Percentiles rank a stretch among this genome's conserved stretches.
phyloP scores from a whole-genome alignment of 1,140 invertebrate genomes.

The Panulirus ornatus region DNA sequence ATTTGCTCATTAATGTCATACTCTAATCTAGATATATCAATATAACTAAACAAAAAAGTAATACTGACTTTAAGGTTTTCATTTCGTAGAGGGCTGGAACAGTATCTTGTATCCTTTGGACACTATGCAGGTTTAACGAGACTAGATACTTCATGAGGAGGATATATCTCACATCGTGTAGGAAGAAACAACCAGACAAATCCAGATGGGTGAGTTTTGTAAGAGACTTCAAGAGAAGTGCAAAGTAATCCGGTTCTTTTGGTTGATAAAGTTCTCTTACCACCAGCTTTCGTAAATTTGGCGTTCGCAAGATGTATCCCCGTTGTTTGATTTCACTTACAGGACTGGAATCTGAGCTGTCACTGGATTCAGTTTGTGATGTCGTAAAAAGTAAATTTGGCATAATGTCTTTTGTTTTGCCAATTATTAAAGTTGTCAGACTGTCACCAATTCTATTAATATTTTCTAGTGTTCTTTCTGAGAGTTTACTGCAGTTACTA shows the following conservation, averaged over 20 bases:
- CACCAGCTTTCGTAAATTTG: slow-evolving; percentile 83
- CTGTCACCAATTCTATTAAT: slow-evolving; percentile 61
- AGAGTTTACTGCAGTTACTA: slow-evolving; percentile 85
- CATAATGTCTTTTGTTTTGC: slow-evolving; percentile 63
- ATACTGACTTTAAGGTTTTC: slow-evolving; percentile 80
- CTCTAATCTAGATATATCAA: no score
- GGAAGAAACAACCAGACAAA: slow-evolving; percentile 85
- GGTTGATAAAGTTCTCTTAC: slow-evolving; percentile 81
- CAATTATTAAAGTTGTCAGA: slow-evolving; percentile 62
- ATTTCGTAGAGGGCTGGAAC: slow-evolving; percentile 81
- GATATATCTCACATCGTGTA: slow-evolving; percentile 82
- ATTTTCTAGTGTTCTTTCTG: slow-evolving; percentile 80
- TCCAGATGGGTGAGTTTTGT: slow-evolving; percentile 86
- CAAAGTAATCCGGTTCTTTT: slow-evolving; percentile 79
- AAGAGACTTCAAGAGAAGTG: slow-evolving; percentile 82
- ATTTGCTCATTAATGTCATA: no score
- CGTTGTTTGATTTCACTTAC: slow-evolving; percentile 49
- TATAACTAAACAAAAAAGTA: no score
- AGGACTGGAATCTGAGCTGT: slow-evolving; percentile 44
- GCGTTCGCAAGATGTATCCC: slow-evolving; percentile 82
- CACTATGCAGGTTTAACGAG: slow-evolving; percentile 88
- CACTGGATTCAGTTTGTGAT: slow-evolving; percentile 75
- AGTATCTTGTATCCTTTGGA: slow-evolving; percentile 80
- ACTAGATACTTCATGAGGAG: slow-evolving; percentile 83
- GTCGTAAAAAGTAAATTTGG: slow-evolving; percentile 78